Evolutionary conservation across 2,888 invertebrate species (phyloP).

Genomic region (Plebejus anna): DNA sequence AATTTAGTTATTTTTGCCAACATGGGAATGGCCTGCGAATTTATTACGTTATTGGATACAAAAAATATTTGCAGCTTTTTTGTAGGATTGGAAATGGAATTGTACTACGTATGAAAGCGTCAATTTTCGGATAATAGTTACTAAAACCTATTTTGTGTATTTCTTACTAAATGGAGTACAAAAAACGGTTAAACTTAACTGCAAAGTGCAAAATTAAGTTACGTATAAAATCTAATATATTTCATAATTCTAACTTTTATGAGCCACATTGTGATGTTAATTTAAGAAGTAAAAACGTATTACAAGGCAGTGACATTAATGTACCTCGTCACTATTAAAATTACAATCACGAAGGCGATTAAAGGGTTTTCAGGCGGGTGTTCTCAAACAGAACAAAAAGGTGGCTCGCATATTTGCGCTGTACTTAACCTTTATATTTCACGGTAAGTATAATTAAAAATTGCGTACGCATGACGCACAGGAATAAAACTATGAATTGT

Average conservation of each 20-base stretch:
- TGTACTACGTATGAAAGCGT: neutral
- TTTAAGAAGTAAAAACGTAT: neutral
- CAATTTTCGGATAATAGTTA: neutral
- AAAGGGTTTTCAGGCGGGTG: conserved; percentile 33
- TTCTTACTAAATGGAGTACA: too few species aligned
- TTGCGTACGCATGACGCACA: conserved; percentile 47
- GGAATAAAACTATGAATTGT: conserved; percentile 43
- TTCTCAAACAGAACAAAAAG: conserved; percentile 38
- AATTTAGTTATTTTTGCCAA: conserved; percentile 70
- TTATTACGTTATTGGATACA: neutral
- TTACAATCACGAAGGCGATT: conserved; percentile 28
- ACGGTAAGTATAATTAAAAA: conserved; percentile 61
- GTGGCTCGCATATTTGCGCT: conserved; percentile 46
- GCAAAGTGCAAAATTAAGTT: too few species aligned
- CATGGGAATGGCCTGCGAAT: conserved; percentile 39
- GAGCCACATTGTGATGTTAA: neutral
- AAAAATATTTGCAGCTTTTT: conserved; percentile 7
- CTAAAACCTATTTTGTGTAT: too few species aligned
- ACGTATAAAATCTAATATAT: neutral
- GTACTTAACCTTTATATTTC: conserved; percentile 63
- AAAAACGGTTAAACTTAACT: too few species aligned
- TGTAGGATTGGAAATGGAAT: neutral
- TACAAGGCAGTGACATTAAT: neutral
- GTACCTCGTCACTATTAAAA: conserved; percentile 19
- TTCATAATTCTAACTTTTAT: neutral